Percentiles rank a stretch among this genome's conserved stretches.
These are phyloP conservation scores for Neelides sp. DNA, from an alignment of 1,140 invertebrate species.

Conservation along the genomic window DNA sequence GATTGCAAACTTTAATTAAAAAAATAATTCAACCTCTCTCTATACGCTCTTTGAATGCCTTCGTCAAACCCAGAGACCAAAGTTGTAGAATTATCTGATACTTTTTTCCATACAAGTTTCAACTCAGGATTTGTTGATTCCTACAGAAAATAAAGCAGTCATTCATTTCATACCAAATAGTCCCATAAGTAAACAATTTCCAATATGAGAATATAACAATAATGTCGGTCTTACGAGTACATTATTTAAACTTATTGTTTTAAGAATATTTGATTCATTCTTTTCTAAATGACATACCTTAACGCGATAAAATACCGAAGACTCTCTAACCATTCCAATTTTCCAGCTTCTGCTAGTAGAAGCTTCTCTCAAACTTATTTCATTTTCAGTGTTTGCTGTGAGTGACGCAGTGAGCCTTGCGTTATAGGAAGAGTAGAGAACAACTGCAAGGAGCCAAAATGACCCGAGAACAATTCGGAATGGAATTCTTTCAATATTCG, in stretches of 20 bases:
- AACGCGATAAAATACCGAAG: constrained; percentile 17
- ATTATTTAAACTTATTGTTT: background rate
- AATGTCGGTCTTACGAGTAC: background rate
- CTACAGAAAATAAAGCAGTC: background rate
- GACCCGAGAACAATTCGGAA: constrained; percentile 12
- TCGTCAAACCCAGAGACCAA: constrained; percentile 17
- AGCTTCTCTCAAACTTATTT: constrained; percentile 17
- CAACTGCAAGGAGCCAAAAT: constrained; percentile 24
- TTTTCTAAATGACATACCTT: constrained; percentile 17
- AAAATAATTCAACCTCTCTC: too few relatives aligned
- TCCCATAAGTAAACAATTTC: background rate
- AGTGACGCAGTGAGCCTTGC: constrained; percentile 23
- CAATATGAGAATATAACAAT: background rate
- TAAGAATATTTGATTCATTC: background rate
- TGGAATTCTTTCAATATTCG: constrained; percentile 9
- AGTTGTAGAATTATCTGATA: constrained; percentile 8
- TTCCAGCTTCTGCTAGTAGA: constrained; percentile 19
- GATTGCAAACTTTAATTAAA: too few relatives aligned
- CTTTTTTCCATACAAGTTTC: constrained; percentile 11
- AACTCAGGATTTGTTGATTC: constrained; percentile 15
- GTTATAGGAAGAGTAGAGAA: constrained; percentile 21
- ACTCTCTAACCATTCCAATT: constrained; percentile 21
- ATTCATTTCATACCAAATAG: background rate
- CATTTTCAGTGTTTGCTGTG: constrained; percentile 10
- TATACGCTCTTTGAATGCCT: constrained; percentile 21